phyloP scores from a whole-genome alignment of 2,797 vertebrate genomes.

The Acipenser ruthenus region DNA sequence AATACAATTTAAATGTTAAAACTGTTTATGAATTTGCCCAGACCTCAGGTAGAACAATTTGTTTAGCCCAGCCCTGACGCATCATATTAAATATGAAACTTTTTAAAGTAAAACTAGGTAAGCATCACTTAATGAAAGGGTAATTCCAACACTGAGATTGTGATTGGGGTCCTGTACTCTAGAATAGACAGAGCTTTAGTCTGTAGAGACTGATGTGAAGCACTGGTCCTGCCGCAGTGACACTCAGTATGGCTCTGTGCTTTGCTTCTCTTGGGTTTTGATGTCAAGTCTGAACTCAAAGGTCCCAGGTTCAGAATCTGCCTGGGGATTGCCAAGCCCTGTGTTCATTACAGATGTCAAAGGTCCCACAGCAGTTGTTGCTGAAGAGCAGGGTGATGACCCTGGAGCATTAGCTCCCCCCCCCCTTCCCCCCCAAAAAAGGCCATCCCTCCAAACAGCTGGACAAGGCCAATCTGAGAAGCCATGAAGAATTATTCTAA shows the following conservation, averaged over 20 bases:
- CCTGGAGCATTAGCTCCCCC: neutral
- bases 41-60: too few relatives aligned
- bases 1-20: too few relatives aligned
- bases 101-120: too few relatives aligned
- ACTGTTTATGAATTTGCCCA: too few relatives aligned
- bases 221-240: neutral
- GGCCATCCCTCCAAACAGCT: neutral
- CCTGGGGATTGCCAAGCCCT: neutral
- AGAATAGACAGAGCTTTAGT: too few relatives aligned
- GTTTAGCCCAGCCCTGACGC: too few relatives aligned
- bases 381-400: neutral
- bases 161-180: too few relatives aligned
- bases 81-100: too few relatives aligned
- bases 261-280: neutral
- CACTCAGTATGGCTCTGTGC: neutral
- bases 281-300: neutral
- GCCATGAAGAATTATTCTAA: too few relatives aligned
- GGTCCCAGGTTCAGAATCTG: neutral
- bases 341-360: neutral
- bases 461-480: neutral
- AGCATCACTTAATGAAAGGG: too few relatives aligned
- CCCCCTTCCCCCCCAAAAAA: neutral
- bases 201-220: too few relatives aligned
- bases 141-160: too few relatives aligned
- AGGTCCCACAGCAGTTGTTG: neutral